Evolutionary conservation across 2,797 vertebrate species (phyloP).

Genomic region (Channallabes apus): DNA sequence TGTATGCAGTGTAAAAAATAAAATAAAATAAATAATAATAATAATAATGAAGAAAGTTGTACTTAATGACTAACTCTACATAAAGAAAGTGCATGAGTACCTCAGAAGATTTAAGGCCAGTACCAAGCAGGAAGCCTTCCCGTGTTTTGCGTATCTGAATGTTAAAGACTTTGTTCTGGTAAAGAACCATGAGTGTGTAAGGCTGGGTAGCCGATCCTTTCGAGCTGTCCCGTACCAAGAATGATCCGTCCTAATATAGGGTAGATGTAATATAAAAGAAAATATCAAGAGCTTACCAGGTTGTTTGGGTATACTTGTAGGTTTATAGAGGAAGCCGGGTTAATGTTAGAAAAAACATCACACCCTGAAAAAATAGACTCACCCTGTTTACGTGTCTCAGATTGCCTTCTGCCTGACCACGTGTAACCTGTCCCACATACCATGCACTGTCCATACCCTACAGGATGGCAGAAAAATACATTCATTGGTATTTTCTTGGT

Average conservation of each 20-base stretch:
- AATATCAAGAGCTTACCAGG: not conserved
- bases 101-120: slow-evolving; percentile 86
- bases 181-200: slow-evolving; percentile 91
- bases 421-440: slow-evolving; percentile 83
- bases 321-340: not conserved
- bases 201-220: slow-evolving; percentile 80
- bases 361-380: slow-evolving; percentile 18
- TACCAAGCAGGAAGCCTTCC: slow-evolving; percentile 82
- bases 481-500: not conserved
- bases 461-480: slow-evolving; percentile 35
- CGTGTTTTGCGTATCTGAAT: slow-evolving; percentile 86
- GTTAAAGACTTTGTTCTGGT: slow-evolving; percentile 92
- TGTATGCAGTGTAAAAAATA: not conserved
- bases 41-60: not conserved
- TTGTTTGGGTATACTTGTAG: not conserved
- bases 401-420: slow-evolving; percentile 84
- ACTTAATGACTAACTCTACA: not conserved
- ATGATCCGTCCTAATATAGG: slow-evolving; percentile 84
- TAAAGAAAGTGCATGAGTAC: slow-evolving; percentile 64
- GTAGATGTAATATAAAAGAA: not conserved
- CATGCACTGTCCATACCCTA: slow-evolving; percentile 76
- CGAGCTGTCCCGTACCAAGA: slow-evolving; percentile 91
- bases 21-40: no score
- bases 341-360: not conserved
- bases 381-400: slow-evolving; percentile 85